These are phyloP conservation scores for Hypocryptadius cinnamomeus DNA, from an alignment of 2,113 vertebrate genomes.

Conservation along the genomic window DNA sequence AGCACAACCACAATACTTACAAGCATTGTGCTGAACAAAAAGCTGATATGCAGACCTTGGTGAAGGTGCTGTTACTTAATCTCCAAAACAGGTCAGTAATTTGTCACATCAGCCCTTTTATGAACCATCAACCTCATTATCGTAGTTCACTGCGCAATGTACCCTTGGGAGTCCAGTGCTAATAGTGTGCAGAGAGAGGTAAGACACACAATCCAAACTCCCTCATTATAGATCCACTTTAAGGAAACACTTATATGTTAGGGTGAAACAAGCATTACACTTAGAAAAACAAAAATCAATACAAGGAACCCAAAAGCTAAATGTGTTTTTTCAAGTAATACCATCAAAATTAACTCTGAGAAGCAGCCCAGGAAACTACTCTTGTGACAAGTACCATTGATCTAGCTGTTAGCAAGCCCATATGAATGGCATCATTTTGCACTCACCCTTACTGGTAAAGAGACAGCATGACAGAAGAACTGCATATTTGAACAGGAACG, in stretches of 20 bases:
- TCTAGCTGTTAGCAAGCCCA: not conserved
- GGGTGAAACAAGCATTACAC: constrained; percentile 32
- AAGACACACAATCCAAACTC: constrained; percentile 40
- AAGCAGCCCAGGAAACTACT: not conserved
- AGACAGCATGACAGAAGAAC: not conserved
- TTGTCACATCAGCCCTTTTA: constrained; percentile 61
- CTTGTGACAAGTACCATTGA: constrained; percentile 26
- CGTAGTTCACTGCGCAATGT: constrained; percentile 48
- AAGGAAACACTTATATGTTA: constrained; percentile 40
- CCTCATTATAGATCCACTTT: constrained; percentile 57
- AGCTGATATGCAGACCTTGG: not conserved
- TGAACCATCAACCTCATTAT: constrained; percentile 72
- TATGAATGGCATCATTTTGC: not conserved
- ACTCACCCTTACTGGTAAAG: not conserved
- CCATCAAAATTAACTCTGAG: not conserved
- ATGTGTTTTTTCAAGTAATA: not conserved
- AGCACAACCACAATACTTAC: not conserved
- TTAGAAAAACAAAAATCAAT: constrained; percentile 46
- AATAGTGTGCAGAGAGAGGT: constrained; percentile 40
- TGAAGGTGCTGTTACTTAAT: constrained; percentile 12
- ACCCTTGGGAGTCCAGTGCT: constrained; percentile 51
- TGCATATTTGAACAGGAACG: not conserved
- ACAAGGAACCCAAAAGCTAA: not conserved
- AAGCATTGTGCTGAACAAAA: constrained; percentile 4
- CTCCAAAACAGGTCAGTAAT: constrained; percentile 62